Conservation (phyloP, 2,888 invertebrate genomes). For the Ophraella communa region DNA sequence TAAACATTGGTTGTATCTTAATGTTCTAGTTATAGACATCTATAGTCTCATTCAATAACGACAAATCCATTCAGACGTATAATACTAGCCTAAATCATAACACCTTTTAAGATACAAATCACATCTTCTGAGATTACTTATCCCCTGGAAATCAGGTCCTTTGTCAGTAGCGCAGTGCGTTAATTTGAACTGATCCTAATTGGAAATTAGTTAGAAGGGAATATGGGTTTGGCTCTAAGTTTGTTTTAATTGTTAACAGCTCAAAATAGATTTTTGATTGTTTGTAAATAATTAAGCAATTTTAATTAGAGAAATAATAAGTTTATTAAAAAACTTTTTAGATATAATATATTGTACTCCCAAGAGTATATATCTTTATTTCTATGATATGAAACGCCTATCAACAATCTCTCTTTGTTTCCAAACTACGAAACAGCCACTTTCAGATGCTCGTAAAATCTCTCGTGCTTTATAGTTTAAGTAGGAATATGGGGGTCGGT, state of each 20-base stretch:
- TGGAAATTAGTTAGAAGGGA: too few relatives aligned
- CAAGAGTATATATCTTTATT: neutral
- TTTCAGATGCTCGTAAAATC: slow-evolving; percentile 23
- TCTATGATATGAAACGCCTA: slow-evolving; percentile 20
- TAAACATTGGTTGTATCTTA: neutral
- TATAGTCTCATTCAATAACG: neutral
- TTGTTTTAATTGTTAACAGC: too few relatives aligned
- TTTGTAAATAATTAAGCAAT: too few relatives aligned
- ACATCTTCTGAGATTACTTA: slow-evolving; percentile 11
- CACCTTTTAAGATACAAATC: slow-evolving; percentile 3
- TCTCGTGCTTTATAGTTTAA: slow-evolving; percentile 27
- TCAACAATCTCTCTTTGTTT: slow-evolving; percentile 31
- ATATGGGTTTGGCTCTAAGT: too few relatives aligned
- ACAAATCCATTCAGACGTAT: neutral
- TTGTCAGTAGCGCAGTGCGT: neutral
- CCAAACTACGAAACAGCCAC: slow-evolving; percentile 23
- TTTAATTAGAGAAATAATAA: too few relatives aligned
- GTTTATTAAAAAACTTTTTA: too few relatives aligned
- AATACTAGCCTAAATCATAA: neutral
- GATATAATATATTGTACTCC: too few relatives aligned
- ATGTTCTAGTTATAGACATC: neutral
- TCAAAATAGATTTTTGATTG: too few relatives aligned
- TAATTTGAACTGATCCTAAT: too few relatives aligned
- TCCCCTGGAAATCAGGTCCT: slow-evolving; percentile 4
- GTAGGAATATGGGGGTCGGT: slow-evolving; percentile 25